Evolutionary conservation across 2,797 vertebrate species (phyloP).

Genomic region (Sebastes taczanowskii): DNA sequence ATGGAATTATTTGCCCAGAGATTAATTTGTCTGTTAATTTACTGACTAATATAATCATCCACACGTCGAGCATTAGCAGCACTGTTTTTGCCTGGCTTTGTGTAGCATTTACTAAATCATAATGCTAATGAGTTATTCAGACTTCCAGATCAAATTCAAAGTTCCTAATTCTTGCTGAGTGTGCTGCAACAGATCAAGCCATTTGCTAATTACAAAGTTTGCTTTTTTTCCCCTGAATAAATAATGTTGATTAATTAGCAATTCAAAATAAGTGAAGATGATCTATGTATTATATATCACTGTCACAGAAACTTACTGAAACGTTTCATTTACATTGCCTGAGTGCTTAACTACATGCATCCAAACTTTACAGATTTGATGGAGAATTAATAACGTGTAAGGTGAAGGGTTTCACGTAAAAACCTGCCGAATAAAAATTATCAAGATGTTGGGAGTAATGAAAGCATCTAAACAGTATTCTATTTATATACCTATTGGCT

Average conservation of each 20-base stretch:
- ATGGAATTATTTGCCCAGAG: constrained; percentile 37
- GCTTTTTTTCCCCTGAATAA: constrained; percentile 76
- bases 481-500: not conserved
- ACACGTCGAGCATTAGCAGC: constrained; percentile 46
- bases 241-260: constrained; percentile 88
- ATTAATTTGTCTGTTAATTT: constrained; percentile 67
- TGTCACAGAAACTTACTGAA: constrained; percentile 79
- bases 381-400: constrained; percentile 70
- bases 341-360: constrained; percentile 78
- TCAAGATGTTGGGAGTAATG: constrained; percentile 27
- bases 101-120: constrained; percentile 69
- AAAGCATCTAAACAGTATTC: not conserved
- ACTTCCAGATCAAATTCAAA: constrained; percentile 73
- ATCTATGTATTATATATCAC: constrained; percentile 84
- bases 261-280: constrained; percentile 84
- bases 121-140: constrained; percentile 72
- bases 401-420: constrained; percentile 63
- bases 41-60: constrained; percentile 63
- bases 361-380: constrained; percentile 73
- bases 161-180: constrained; percentile 69
- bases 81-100: constrained; percentile 51
- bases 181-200: constrained; percentile 72
- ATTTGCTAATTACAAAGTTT: constrained; percentile 81
- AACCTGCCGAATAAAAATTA: constrained; percentile 41
- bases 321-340: constrained; percentile 79